These are phyloP conservation scores for Charanyca ferruginea DNA, from an alignment of 2,888 invertebrate genomes.

Conservation along the genomic window DNA sequence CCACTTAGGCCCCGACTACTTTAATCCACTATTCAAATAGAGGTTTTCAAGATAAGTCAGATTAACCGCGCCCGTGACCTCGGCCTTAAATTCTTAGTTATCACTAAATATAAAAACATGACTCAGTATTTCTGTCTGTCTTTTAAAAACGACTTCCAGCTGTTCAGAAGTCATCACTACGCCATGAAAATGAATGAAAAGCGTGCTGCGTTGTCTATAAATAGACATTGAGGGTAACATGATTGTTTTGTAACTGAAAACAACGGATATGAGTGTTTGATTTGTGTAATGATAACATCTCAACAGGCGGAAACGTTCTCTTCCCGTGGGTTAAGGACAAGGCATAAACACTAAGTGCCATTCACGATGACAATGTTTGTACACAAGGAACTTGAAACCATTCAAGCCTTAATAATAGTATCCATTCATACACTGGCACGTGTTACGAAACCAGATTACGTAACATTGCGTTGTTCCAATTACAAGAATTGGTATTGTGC, in stretches of 20 bases:
- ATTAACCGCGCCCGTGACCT: constrained; percentile 77
- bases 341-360: constrained; percentile 63
- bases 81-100: constrained; percentile 75
- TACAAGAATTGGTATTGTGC: constrained; percentile 62
- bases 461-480: constrained; percentile 72
- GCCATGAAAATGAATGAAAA: constrained; percentile 59
- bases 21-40: constrained; percentile 58
- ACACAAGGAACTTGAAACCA: constrained; percentile 64
- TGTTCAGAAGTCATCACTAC: constrained; percentile 56
- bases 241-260: constrained; percentile 62
- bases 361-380: constrained; percentile 75
- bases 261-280: constrained; percentile 71
- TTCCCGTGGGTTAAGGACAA: constrained; percentile 69
- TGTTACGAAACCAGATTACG: constrained; percentile 71
- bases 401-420: constrained; percentile 73
- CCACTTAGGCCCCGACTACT: constrained; percentile 49
- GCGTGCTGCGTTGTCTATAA: constrained; percentile 54
- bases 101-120: constrained; percentile 73
- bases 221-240: constrained; percentile 54
- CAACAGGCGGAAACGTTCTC: constrained; percentile 73
- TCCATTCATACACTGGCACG: constrained; percentile 73
- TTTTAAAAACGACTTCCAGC: constrained; percentile 54
- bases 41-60: constrained; percentile 57
- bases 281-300: constrained; percentile 72
- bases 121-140: constrained; percentile 49